Conservation (phyloP, 1,140 invertebrate species). For the Capitella teleta region DNA sequence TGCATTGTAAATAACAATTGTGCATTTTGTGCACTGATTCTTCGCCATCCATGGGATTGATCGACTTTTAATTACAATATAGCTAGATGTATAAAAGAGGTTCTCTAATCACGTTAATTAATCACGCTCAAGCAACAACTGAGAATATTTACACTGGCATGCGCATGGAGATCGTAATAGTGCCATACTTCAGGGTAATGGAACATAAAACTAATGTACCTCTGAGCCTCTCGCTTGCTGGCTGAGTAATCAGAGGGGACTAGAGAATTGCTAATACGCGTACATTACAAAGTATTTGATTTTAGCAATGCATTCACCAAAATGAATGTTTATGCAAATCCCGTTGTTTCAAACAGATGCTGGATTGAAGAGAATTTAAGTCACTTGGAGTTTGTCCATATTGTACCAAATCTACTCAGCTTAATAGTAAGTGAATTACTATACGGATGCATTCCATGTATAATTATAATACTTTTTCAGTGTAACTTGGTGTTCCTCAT, state of each 20-base stretch:
- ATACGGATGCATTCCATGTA: background rate
- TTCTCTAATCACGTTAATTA: too few relatives aligned
- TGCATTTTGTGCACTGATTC: too few relatives aligned
- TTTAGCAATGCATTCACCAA: background rate
- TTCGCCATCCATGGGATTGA: too few relatives aligned
- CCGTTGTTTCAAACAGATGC: constrained; percentile 30
- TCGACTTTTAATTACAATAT: too few relatives aligned
- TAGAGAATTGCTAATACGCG: background rate
- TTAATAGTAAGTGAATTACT: constrained; percentile 39
- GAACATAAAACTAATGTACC: background rate
- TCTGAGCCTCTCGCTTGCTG: background rate
- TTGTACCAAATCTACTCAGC: constrained; percentile 44
- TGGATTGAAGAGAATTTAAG: constrained; percentile 41
- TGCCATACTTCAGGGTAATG: too few relatives aligned
- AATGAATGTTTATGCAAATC: background rate
- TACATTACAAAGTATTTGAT: background rate
- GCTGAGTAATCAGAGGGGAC: background rate
- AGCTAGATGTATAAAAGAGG: too few relatives aligned
- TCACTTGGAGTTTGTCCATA: constrained; percentile 43
- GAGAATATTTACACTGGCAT: too few relatives aligned
- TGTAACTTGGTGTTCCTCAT: constrained; percentile 4
- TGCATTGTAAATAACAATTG: too few relatives aligned
- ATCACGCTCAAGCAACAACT: too few relatives aligned
- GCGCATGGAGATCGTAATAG: too few relatives aligned
- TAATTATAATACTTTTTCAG: background rate